phyloP scores from a whole-genome alignment of 2,888 invertebrate species.

The Thereva nobilitata region DNA sequence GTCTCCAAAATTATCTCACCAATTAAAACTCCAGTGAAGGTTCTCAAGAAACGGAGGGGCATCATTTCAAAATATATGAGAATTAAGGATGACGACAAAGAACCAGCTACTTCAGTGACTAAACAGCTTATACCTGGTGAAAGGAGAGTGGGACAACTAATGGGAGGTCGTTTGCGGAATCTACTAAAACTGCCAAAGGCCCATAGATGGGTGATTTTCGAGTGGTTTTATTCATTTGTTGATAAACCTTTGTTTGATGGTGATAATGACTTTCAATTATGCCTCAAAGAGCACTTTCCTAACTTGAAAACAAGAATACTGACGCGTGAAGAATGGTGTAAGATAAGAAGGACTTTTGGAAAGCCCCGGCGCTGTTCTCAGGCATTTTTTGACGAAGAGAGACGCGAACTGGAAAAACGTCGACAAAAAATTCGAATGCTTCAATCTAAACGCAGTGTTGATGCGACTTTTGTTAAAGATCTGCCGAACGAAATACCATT shows the following conservation, averaged over 20 bases:
- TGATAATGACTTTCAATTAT: conserved; percentile 95
- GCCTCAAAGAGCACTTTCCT: conserved; percentile 92
- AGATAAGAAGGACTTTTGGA: conserved; percentile 94
- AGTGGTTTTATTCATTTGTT: conserved; percentile 99
- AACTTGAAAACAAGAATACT: conserved; percentile 82
- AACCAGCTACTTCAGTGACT: conserved; percentile 32
- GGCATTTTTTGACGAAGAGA: conserved; percentile 94
- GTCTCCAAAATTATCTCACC: conserved; percentile 60
- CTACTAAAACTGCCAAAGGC: conserved; percentile 96
- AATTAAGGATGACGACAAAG: conserved; percentile 46
- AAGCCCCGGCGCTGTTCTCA: conserved; percentile 94
- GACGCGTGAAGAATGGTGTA: conserved; percentile 92
- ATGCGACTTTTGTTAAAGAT: conserved; percentile 79
- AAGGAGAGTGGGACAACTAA: conserved; percentile 83
- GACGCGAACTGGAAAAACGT: conserved; percentile 86
- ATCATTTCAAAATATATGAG: conserved; percentile 57
- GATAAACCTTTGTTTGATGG: conserved; percentile 93
- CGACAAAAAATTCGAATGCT: conserved; percentile 88
- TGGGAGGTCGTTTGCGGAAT: conserved; percentile 87
- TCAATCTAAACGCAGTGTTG: conserved; percentile 87
- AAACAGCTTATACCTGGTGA: conserved; percentile 65
- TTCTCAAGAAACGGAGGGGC: conserved; percentile 59
- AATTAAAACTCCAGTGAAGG: conserved; percentile 61
- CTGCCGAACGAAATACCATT: conserved; percentile 93
- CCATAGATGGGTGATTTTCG: conserved; percentile 98